Evolutionary conservation across 2,113 vertebrate genomes (phyloP).

Genomic region (Callocephalon fimbriatum): DNA sequence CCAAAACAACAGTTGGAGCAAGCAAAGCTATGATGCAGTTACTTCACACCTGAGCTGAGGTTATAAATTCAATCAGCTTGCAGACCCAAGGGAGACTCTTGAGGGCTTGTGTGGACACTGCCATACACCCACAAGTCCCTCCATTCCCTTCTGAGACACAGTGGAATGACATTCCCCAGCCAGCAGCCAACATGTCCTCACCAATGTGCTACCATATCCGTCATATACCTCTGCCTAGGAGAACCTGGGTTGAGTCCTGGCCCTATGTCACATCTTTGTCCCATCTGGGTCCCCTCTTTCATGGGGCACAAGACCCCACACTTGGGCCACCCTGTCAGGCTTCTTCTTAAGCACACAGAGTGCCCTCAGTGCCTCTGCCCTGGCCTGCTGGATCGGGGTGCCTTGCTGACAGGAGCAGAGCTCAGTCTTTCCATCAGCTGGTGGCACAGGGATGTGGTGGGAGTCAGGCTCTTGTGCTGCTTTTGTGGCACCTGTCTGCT

Average conservation of each 20-base stretch:
- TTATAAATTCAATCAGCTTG: neutral
- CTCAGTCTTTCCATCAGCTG: neutral
- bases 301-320: rapidly evolving
- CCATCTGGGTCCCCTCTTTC: neutral
- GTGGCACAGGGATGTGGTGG: neutral
- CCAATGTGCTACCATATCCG: rapidly evolving
- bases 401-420: neutral
- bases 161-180: neutral
- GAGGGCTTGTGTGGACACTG: neutral
- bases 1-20: neutral
- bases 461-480: neutral
- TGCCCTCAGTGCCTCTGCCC: rapidly evolving
- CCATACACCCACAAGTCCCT: neutral
- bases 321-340: neutral
- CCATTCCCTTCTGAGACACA: neutral
- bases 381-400: neutral
- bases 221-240: neutral
- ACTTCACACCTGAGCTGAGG: neutral
- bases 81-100: neutral
- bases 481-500: neutral
- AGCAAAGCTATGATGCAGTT: neutral
- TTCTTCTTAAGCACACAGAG: neutral
- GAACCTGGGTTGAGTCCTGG: neutral
- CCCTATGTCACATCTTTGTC: neutral
- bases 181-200: neutral